phyloP scores from a whole-genome alignment of 2,113 vertebrate species.

The Neotoma lepida region DNA sequence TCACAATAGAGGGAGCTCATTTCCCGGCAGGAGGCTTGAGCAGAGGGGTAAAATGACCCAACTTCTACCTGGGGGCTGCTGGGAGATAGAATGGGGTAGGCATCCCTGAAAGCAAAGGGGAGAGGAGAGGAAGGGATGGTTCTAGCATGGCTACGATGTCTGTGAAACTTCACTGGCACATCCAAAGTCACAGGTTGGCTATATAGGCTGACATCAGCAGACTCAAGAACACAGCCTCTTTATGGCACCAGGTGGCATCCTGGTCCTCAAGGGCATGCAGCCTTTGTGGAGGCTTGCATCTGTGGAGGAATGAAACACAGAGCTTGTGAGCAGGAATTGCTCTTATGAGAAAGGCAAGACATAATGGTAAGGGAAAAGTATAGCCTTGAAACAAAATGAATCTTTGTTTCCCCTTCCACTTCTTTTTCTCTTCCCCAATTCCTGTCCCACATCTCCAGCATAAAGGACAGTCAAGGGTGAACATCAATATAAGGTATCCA shows the following conservation, averaged over 20 bases:
- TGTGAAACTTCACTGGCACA: conserved; percentile 58
- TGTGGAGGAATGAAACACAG: conserved; percentile 70
- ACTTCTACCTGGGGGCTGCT: neutral
- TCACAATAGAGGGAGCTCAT: neutral
- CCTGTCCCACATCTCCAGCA: neutral
- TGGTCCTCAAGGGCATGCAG: conserved; percentile 85
- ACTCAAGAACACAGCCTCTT: conserved; percentile 84
- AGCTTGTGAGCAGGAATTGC: neutral
- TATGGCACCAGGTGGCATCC: conserved; percentile 77
- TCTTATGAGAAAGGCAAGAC: neutral
- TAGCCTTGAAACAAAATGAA: neutral
- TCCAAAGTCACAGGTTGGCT: conserved; percentile 89
- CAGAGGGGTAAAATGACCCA: neutral
- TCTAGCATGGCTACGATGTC: rapidly evolving
- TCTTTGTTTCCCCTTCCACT: neutral
- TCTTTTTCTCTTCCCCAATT: neutral
- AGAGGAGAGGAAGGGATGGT: neutral
- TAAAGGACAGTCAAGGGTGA: neutral
- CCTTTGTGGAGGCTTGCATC: too few relatives aligned
- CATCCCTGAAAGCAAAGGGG: neutral
- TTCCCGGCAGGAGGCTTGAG: neutral
- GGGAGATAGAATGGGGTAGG: too few relatives aligned
- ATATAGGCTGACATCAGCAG: conserved; percentile 84
- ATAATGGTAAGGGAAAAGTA: too few relatives aligned
- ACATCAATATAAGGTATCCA: neutral